Conservation (phyloP, 2,797 vertebrate species). For the Staurois parvus region DNA sequence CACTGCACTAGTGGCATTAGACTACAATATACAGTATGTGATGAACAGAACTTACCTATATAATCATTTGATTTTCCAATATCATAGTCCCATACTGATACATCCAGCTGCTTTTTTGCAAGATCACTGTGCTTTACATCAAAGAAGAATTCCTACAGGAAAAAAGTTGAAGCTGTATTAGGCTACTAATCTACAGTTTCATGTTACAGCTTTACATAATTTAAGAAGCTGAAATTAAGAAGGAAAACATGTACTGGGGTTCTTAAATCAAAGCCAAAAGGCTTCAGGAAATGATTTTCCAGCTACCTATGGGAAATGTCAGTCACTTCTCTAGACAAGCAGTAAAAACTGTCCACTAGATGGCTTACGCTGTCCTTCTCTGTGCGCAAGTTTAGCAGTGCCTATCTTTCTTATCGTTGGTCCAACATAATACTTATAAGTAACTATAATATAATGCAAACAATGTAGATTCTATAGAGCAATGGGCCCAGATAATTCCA, state of each 20-base stretch:
- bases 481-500: too few species aligned
- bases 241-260: background rate
- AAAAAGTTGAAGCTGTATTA: background rate
- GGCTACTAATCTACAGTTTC: background rate
- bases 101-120: slow-evolving; percentile 93
- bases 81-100: slow-evolving; percentile 98
- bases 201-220: background rate
- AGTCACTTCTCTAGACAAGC: background rate
- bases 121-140: slow-evolving; percentile 95
- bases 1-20: background rate
- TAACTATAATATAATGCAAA: too few species aligned
- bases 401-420: too few species aligned
- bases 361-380: background rate
- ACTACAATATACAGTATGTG: background rate
- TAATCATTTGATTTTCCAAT: slow-evolving; percentile 96
- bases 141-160: slow-evolving; percentile 90
- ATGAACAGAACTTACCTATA: slow-evolving; percentile 81
- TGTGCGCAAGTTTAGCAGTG: background rate
- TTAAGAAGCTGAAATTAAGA: background rate
- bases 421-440: background rate
- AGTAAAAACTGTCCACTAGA: background rate
- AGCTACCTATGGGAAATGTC: background rate
- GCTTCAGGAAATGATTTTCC: background rate
- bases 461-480: too few species aligned
- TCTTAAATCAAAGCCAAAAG: too few species aligned